Evolutionary conservation across 2,113 vertebrate genomes (phyloP), one percentile per base, ranked within the genome.

Genomic region (Nematolebias whitei): DNA sequence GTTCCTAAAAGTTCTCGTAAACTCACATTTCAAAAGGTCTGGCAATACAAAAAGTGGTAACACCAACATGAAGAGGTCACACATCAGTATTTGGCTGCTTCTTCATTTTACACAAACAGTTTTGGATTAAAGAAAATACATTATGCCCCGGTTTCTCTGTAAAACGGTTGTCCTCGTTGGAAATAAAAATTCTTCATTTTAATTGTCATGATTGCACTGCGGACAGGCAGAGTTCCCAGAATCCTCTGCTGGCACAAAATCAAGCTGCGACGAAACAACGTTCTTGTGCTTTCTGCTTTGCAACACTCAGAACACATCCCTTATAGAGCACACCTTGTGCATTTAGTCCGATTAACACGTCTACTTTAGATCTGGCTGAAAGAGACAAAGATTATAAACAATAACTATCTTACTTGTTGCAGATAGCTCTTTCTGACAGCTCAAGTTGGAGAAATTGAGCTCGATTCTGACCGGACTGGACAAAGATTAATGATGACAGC

Each of bases 121-220:
- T n/a, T n/a, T n/a, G n/a, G n/a, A n/a, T n/a, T n/a, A n/a, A 80
- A 81, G 85, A 87, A 84, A 85, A 88, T 83, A 84, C 5, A 82
- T 47, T 35, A 6, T 32, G 51, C 35, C 49, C 65, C 29, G 38
- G 18, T 49, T 35, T 55, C 14, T 52, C 40, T 66, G 20, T 9
- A 69, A 35, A 35, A 35, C 32, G 10, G 9, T 10, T 65, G 71
- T 52, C 47, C 39, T 55, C 51, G 62, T 35, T 78, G 39, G 49
- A 23, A 72, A 63, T 54, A 22, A 48, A 8, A 24, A 78, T 44
- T n/a, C 53, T 67, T 80, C 53, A 56, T 73, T 49, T 58, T 20
- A 64, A 16, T 47, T 38, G 49, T 66, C 18, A 56, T 52, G 32
- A 56, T 38, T 43, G 32, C 47, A 41, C 16, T 55, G 71, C 12